Conservation (phyloP, 2,888 invertebrate genomes). For the Mamestra brassicae region DNA sequence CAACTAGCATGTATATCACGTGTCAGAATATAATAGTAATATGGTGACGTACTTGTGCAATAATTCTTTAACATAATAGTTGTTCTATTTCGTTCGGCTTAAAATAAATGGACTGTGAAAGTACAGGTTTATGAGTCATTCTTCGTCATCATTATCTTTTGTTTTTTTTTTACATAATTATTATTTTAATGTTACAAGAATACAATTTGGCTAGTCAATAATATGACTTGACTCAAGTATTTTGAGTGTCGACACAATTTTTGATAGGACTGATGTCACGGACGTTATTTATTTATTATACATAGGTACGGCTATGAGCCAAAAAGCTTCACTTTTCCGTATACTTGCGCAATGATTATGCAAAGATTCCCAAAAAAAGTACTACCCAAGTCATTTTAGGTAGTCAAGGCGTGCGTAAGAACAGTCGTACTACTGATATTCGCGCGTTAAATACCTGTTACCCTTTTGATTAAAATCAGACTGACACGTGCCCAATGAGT, state of each 20-base stretch:
- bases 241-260: too few species aligned
- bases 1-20: slow-evolving; percentile 24
- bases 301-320: too few species aligned
- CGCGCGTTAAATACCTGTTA: too few species aligned
- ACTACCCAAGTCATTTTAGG: too few species aligned
- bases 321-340: too few species aligned
- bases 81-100: not conserved
- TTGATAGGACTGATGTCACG: too few species aligned
- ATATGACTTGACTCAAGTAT: too few species aligned
- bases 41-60: slow-evolving; percentile 8
- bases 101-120: not conserved
- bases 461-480: not conserved
- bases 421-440: not conserved
- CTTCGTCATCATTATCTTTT: not conserved
- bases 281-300: too few species aligned
- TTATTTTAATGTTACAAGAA: not conserved
- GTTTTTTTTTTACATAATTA: not conserved
- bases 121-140: too few species aligned
- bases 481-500: slow-evolving; percentile 7
- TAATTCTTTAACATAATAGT: not conserved
- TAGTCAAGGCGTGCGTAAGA: not conserved
- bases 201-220: too few species aligned
- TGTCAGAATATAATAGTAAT: slow-evolving; percentile 38
- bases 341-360: too few species aligned
- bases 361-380: too few species aligned